Evolutionary conservation across 2,888 invertebrate genomes (phyloP).

Genomic region (Vannuccia rotundouncinata): DNA sequence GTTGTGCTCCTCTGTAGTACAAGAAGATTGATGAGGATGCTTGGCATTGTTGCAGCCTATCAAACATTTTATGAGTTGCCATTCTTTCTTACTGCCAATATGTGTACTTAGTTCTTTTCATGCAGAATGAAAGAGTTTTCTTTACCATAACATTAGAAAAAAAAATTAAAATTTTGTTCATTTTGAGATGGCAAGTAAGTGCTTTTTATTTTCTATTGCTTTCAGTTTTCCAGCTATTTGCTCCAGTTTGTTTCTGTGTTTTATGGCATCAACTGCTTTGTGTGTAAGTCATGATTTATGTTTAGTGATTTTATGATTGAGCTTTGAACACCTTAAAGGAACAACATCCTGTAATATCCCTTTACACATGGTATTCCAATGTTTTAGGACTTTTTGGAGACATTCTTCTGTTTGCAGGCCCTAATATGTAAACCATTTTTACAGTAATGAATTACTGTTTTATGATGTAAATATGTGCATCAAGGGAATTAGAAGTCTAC

Average conservation of each 20-base stretch:
- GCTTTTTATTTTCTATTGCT: not conserved
- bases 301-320: not conserved
- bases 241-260: not conserved
- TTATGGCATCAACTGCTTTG: not conserved
- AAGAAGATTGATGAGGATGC: constrained; percentile 7
- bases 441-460: not conserved
- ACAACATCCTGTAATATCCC: not conserved
- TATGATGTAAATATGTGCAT: not conserved
- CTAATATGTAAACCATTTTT: no score
- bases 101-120: constrained; percentile 3
- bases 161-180: no score
- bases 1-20: constrained; percentile 19
- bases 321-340: not conserved
- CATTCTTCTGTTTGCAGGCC: no score
- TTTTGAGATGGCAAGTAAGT: not conserved
- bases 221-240: not conserved
- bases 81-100: constrained; percentile 24
- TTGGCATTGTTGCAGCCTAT: constrained; percentile 1
- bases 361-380: no score
- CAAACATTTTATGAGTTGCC: constrained; percentile 22
- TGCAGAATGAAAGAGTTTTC: not conserved
- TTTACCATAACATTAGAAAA: no score
- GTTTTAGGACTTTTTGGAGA: no score
- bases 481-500: not conserved
- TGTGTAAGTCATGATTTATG: not conserved